Conservation (phyloP, 2,797 vertebrate genomes). For the Cossypha caffra region DNA sequence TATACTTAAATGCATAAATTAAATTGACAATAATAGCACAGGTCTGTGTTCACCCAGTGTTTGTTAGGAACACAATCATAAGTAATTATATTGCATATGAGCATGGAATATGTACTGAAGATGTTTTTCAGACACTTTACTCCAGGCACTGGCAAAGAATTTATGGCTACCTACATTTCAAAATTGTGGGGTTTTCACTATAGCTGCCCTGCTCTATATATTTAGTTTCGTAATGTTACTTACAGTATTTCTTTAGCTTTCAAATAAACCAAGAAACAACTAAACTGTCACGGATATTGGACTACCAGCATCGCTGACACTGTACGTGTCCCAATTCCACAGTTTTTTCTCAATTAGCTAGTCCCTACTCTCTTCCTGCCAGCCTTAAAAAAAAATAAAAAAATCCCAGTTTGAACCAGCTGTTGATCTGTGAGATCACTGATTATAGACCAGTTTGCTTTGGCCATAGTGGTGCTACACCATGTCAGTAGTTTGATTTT, state of each 20-base stretch:
- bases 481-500: not conserved
- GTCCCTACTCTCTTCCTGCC: not conserved
- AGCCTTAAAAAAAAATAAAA: not conserved
- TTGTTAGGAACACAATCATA: slow-evolving; percentile 41
- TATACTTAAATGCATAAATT: slow-evolving; percentile 74
- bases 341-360: not conserved
- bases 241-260: slow-evolving; percentile 36
- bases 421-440: not conserved
- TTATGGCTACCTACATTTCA: not conserved
- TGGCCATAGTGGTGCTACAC: not conserved
- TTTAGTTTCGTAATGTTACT: slow-evolving; percentile 2
- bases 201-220: not conserved
- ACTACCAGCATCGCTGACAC: not conserved
- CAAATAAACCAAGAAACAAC: slow-evolving; percentile 16
- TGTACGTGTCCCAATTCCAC: not conserved
- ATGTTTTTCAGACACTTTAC: slow-evolving; percentile 37
- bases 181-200: not conserved
- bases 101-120: slow-evolving; percentile 12
- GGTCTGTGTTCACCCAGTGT: slow-evolving; percentile 20
- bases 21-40: slow-evolving; percentile 59
- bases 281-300: not conserved
- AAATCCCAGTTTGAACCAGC: not conserved
- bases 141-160: slow-evolving; percentile 15
- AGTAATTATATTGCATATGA: slow-evolving; percentile 14
- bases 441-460: not conserved